A percentile compares a stretch with the other conserved stretches of the same genome.
Conservation (phyloP, 2,888 invertebrate species). For the Sphaerophoria taeniata region DNA sequence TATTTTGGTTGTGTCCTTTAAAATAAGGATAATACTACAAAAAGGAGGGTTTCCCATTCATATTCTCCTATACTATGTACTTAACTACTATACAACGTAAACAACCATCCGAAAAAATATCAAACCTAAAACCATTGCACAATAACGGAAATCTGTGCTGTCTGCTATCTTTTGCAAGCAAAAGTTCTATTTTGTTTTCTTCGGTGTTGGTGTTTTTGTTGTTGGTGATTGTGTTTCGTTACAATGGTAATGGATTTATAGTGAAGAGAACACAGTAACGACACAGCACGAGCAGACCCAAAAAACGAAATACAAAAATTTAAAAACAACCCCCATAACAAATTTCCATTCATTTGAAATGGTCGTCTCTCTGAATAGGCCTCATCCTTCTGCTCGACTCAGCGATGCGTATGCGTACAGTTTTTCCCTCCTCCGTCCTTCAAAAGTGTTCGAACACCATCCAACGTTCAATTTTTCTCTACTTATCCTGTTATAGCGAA, state of each 20-base stretch:
- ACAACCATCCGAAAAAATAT: conserved; percentile 47
- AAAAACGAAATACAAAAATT: conserved; percentile 8
- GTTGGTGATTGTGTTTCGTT: neutral
- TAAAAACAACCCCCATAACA: conserved; percentile 54
- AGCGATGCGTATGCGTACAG: conserved; percentile 51
- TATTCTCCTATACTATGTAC: conserved; percentile 34
- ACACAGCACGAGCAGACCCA: neutral
- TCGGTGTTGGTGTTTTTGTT: conserved; percentile 41
- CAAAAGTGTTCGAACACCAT: conserved; percentile 46
- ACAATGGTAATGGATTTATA: conserved; percentile 65
- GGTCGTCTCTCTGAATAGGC: conserved; percentile 43
- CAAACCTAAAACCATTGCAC: conserved; percentile 9
- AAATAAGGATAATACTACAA: conserved; percentile 28
- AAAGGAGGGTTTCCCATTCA: conserved; percentile 63
- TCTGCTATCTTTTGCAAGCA: conserved; percentile 35
- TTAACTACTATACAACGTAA: neutral
- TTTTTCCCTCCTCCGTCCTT: conserved; percentile 37
- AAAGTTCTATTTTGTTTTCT: conserved; percentile 36
- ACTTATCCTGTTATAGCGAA: conserved; percentile 19
- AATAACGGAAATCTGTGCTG: conserved; percentile 4
- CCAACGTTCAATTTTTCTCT: conserved; percentile 59
- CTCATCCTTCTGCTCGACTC: conserved; percentile 43
- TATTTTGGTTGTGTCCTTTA: too few species aligned
- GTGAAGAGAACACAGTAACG: conserved; percentile 19
- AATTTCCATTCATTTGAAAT: conserved; percentile 57